Conservation (phyloP, 2,888 invertebrate species). For the Trypoxylon attenuatum region DNA sequence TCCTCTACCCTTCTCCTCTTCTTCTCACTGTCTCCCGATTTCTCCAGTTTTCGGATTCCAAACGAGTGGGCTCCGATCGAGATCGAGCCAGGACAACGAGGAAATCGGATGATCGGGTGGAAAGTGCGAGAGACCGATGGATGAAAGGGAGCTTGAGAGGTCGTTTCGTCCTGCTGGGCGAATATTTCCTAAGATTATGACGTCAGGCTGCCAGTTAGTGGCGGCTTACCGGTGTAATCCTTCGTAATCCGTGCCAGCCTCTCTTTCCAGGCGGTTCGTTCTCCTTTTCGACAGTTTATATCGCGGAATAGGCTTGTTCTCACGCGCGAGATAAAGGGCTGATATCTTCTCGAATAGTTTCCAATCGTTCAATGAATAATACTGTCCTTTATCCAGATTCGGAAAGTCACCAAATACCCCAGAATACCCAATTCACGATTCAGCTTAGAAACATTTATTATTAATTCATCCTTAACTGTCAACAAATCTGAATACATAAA, state of each 20-base stretch:
- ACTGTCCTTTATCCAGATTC: too few relatives aligned
- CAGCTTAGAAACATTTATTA: too few relatives aligned
- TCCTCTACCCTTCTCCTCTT: constrained; percentile 28
- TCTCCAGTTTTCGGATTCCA: background rate
- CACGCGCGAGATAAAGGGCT: constrained; percentile 4
- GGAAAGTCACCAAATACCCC: too few relatives aligned
- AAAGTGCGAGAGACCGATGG: constrained; percentile 18
- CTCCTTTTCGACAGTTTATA: constrained; percentile 24
- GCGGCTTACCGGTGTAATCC: constrained; percentile 74
- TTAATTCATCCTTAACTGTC: too few relatives aligned
- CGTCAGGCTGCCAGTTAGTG: constrained; percentile 72
- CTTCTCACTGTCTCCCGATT: constrained; percentile 17
- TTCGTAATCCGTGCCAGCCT: constrained; percentile 64
- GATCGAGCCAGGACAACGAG: constrained; percentile 12
- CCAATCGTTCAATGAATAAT: too few relatives aligned
- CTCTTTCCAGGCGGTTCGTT: constrained; percentile 10
- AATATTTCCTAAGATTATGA: constrained; percentile 74
- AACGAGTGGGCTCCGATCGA: background rate
- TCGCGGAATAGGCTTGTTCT: constrained; percentile 17
- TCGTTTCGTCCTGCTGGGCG: too few relatives aligned
- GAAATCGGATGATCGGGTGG: constrained; percentile 9
- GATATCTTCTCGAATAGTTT: too few relatives aligned
- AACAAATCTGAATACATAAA: too few relatives aligned
- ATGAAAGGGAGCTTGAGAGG: constrained; percentile 43
- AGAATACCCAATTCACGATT: too few relatives aligned